Evolutionary conservation across 2,797 vertebrate species (phyloP), one percentile per base, ranked within the genome.

Genomic region (Artibeus jamaicensis): DNA sequence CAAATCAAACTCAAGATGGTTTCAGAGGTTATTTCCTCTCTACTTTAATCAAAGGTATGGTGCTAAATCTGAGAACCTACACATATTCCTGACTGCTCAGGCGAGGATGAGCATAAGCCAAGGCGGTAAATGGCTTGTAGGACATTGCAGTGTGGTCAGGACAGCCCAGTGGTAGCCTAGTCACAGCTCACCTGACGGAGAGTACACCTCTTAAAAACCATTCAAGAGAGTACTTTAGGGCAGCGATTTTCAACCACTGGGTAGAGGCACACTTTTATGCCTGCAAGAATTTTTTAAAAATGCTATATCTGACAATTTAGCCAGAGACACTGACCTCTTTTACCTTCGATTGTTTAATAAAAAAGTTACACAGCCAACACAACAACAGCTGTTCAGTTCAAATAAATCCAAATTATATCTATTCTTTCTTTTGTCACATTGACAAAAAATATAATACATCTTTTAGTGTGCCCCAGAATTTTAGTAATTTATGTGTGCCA

Each of bases 1-100:
- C 39, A 34, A 87, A 73, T 85, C 26, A 55, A 94, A 73, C 15
- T 85, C 3, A 59, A 44, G 24, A 32, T 59, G 21, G 37, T 92
- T 82, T 79, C 55, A 24, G 26, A 83, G 42, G n/a, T 50, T 39
- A 16, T 21, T 50, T 8, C 1, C 91, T 85, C 15, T 32, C 24
- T 42, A 32, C 82, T 81, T 71, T 11, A n/a, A n/a, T 53, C 57
- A 42, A 95, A 67, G 50, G 2, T 0, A 5, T 55, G 37, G 4
- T 50, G 59, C 15, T 37, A 44, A 85, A 55, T 21, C 8, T 87
- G 24, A 74, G 26, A 68, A 24, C 12, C 21, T 37, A 9, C 10
- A 32, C 5, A 0, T 53, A 34, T 46, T 53, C 22, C 18, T 55
- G 46, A 29, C 3, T 37, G n/a, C 44, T 21, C 21, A 53, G 37